These are phyloP conservation scores for Drosophila testacea DNA, from an alignment of 2,888 invertebrate species.

Conservation along the genomic window DNA sequence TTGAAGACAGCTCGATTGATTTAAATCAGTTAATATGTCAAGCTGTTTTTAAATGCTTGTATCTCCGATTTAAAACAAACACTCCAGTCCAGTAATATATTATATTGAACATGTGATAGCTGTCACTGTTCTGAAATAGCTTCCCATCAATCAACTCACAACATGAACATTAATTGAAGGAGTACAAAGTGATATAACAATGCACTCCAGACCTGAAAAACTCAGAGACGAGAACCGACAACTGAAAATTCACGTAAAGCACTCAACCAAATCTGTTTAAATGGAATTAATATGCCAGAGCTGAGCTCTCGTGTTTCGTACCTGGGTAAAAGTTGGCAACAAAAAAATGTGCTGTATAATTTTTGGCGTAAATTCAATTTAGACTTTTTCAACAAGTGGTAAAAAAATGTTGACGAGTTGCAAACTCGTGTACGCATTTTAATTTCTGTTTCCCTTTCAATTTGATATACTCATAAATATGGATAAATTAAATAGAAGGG, in stretches of 20 bases:
- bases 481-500: constrained; percentile 28
- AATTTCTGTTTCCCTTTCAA: constrained; percentile 31
- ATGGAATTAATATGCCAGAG: constrained; percentile 66
- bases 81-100: neutral
- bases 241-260: constrained; percentile 17
- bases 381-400: constrained; percentile 62
- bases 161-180: constrained; percentile 43
- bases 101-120: neutral
- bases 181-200: constrained; percentile 10
- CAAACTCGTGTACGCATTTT: constrained; percentile 51
- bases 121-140: neutral
- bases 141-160: constrained; percentile 4
- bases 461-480: constrained; percentile 2
- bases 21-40: neutral
- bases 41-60: neutral
- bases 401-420: constrained; percentile 25
- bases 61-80: neutral
- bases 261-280: constrained; percentile 58
- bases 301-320: constrained; percentile 38
- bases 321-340: constrained; percentile 18
- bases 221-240: neutral
- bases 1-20: too few relatives aligned
- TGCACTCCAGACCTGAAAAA: constrained; percentile 5
- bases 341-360: constrained; percentile 56
- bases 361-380: constrained; percentile 75